A percentile compares a stretch with the other conserved stretches of the same genome.
Evolutionary conservation across 2,797 vertebrate genomes (phyloP).

Genomic region (Gobio occitaniae): DNA sequence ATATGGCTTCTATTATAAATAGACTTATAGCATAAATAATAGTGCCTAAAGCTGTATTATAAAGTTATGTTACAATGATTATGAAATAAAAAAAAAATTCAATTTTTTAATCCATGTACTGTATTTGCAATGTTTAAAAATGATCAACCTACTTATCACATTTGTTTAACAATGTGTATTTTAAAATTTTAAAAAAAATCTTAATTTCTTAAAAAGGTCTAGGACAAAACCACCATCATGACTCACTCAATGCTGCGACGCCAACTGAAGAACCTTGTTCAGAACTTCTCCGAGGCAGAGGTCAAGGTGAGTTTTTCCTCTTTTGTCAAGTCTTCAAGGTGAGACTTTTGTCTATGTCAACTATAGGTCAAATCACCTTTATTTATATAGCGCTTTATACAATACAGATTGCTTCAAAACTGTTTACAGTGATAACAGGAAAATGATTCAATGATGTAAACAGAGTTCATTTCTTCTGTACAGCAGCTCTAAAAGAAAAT

Average conservation of each 20-base stretch:
- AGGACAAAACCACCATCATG: constrained; percentile 80
- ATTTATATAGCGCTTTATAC: neutral
- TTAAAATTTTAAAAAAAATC: neutral
- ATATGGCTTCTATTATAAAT: neutral
- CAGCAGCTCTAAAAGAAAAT: neutral
- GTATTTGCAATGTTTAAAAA: neutral
- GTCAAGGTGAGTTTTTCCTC: constrained; percentile 87
- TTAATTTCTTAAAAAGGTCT: constrained; percentile 50
- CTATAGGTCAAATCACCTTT: neutral
- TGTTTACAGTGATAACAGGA: neutral
- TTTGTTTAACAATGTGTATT: neutral
- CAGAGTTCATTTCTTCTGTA: neutral
- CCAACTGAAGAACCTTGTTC: constrained; percentile 98
- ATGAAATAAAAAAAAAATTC: neutral
- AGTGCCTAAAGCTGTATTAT: neutral
- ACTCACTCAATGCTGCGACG: constrained; percentile 95
- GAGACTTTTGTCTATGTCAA: neutral
- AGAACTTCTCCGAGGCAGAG: constrained; percentile 98
- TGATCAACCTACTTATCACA: neutral
- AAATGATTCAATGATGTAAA: neutral
- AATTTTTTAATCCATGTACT: neutral
- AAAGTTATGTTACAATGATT: neutral
- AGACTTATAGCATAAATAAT: neutral
- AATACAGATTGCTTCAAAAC: neutral
- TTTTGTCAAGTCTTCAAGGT: neutral